Evolutionary conservation across 1,140 invertebrate genomes (phyloP), one percentile per base, ranked within the genome.

Genomic region (Nasonia vitripennis): DNA sequence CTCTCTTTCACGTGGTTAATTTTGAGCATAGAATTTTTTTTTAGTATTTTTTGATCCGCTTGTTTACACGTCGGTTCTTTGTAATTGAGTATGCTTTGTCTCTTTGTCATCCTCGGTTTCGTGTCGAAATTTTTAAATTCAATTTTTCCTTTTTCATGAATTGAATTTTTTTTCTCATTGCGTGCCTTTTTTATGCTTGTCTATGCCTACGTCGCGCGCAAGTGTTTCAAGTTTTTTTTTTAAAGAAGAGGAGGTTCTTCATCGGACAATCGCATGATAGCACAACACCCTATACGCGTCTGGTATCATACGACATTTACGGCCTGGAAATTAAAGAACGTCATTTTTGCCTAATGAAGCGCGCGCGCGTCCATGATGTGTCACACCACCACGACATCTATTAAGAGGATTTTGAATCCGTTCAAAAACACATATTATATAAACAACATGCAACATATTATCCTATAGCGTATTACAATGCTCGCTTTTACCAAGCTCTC

Each of bases 361-460:
- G 67, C 85, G 85, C 84, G 85, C 86, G 86, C 88, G 55, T 85
- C 84, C 37, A 85, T 81, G 73, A 81, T 89, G 88, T 90, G 86
- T 92, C 89, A 90, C 89, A 91, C 68, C 78, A 81, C 74, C 90
- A 92, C 90, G 90, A 92, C 89, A 91, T 91, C 88, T 89, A 92
- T 91, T 89, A 88, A 91, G 27, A 91, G 90, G 91, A 91, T 92
- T 91, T 90, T 90, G 87, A 91, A 91, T 91, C 90, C 89, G 86
- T 91, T 82, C 34, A 48, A 90, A 92, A 92, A 93, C 92, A 93
- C 92, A 92, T 91, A 93, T 92, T 91, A 93, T 92, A 90, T 92
- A 91, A 93, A 93, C 91, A 93, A 93, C 92, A 93, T 93, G 91
- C 91, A 93, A 93, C 92, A 93, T 92, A 93, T 93, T 92, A 92